A percentile compares a stretch with the other conserved stretches of the same genome.
These are phyloP conservation scores for Psittacus erithacus DNA, from an alignment of 2,113 vertebrate genomes.

Conservation along the genomic window DNA sequence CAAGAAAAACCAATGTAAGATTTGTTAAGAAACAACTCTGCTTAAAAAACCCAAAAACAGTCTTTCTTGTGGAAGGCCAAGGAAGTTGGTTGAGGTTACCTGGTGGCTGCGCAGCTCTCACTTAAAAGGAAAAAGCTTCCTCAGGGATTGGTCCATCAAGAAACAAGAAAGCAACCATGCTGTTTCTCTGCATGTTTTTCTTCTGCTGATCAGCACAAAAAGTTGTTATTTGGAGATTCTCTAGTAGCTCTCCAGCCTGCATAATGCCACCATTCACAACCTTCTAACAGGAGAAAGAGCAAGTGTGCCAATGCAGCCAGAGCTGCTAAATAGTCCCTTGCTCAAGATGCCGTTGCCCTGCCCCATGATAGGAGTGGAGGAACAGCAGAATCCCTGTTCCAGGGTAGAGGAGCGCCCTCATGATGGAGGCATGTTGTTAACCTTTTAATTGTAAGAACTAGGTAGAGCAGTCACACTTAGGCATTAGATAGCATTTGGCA, in stretches of 20 bases:
- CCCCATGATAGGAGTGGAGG: background rate
- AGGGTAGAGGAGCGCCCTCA: background rate
- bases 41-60: background rate
- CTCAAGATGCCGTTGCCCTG: background rate
- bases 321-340: background rate
- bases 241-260: background rate
- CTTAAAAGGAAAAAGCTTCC: background rate
- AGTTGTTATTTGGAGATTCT: background rate
- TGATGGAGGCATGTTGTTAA: background rate
- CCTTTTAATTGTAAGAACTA: background rate
- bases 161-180: fast-evolving
- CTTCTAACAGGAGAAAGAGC: background rate
- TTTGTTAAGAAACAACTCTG: background rate
- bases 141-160: background rate
- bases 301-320: background rate
- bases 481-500: background rate
- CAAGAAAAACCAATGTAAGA: background rate
- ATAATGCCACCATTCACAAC: background rate
- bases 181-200: background rate
- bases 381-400: background rate
- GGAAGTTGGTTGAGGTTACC: background rate
- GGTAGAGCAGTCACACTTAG: background rate
- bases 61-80: background rate
- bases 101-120: background rate
- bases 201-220: background rate